Conservation (phyloP, 2,113 vertebrate genomes). For the Corythornis cristatus region DNA sequence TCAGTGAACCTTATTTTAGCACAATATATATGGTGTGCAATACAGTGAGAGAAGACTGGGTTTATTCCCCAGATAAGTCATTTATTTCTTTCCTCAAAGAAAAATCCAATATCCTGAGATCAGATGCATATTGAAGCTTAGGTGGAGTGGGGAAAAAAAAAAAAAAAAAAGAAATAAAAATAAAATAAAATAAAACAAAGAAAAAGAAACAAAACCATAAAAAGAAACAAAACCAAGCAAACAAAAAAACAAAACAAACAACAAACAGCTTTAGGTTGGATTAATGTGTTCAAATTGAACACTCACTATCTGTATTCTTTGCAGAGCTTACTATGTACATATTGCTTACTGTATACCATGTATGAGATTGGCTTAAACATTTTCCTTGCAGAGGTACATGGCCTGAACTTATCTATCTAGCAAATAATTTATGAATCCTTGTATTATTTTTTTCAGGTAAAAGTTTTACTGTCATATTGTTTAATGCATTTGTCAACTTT, state of each 20-base stretch:
- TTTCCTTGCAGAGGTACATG: not conserved
- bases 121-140: slow-evolving; percentile 77
- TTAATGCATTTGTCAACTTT: slow-evolving; percentile 17
- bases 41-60: slow-evolving; percentile 58
- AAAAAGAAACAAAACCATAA: not conserved
- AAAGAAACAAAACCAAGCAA: not conserved
- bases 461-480: slow-evolving; percentile 1
- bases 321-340: not conserved
- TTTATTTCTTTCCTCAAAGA: slow-evolving; percentile 82
- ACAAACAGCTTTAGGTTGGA: slow-evolving; percentile 40
- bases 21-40: slow-evolving; percentile 66
- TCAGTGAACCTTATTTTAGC: slow-evolving; percentile 73
- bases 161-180: not conserved
- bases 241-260: not conserved
- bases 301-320: slow-evolving; percentile 24
- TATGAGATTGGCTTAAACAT: not conserved
- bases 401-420: not conserved
- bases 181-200: not conserved
- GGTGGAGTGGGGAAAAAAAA: slow-evolving; percentile 29
- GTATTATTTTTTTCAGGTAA: not conserved
- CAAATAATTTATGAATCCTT: slow-evolving; percentile 39
- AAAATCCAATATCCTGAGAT: slow-evolving; percentile 83
- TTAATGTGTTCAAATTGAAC: slow-evolving; percentile 67
- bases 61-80: slow-evolving; percentile 81
- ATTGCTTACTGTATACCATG: not conserved